Base-by-base conservation (phyloP, 2,888 invertebrate genomes). In the Hofmannophila pseudospretella region DNA sequence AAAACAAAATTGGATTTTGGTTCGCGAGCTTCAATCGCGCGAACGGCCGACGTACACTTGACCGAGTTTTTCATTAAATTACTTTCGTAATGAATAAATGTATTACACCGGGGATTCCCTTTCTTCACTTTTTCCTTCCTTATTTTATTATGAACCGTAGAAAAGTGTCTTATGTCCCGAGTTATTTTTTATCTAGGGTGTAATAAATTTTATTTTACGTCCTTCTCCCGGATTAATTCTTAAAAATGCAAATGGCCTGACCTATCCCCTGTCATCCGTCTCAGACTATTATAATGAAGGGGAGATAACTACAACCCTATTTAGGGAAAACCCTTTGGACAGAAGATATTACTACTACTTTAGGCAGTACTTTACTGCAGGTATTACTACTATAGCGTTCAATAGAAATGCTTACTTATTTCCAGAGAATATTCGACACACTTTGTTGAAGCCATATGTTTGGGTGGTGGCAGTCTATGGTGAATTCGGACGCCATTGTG, bases 61-160 rank as follows among this genome's bases (percentile, higher is more conserved):
- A 28, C 48, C 41, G 41, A 44, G 47, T 60, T 61, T 68, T 72
- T 71, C 62, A 74, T 74, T 75, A 75, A 77, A 75, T 77, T 78
- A 69, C 72, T 72, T 71, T 63, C 63, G 54, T 76, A 74, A 78
- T 74, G 75, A 78, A 78, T 79, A 78, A 80, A 80, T 75, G 73
- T 77, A 76, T 74, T 74, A 73, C 77, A 71, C 68, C 32, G 48
- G 74, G 70, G 72, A 76, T 70, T 64, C 53, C 54, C 54, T 68
- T 61, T 66, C 61, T 64, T 60, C 60, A 66, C 62, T 67, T 73
- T 70, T 67, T 55, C 57, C 52, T 57, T 58, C 54, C 60, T 62
- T 63, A 59, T 69, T 76, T 73, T 72, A 69, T 78, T 70, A 74
- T 76, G 63, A 74, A 66, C 65, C 62, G 54, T 63, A 64, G 63